Evolutionary conservation across 1,140 invertebrate genomes (phyloP).

Genomic region (Onthophagus taurus): DNA sequence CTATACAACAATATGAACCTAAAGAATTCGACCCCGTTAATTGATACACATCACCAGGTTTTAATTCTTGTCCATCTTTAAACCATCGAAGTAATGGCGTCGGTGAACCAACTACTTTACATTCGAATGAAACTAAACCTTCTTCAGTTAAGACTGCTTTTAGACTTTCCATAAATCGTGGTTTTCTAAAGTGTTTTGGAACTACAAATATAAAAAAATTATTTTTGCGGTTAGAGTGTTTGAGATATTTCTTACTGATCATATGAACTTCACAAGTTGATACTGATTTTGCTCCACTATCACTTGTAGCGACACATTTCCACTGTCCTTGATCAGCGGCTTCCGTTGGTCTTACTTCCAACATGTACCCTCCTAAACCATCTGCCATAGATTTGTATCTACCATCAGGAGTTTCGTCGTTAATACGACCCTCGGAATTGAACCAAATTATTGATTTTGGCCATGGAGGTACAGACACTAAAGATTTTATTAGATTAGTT

Average conservation of each 20-base stretch:
- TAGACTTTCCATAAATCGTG: slow-evolving; percentile 79
- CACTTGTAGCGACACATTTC: slow-evolving; percentile 73
- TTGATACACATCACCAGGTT: slow-evolving; percentile 86
- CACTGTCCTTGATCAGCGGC: slow-evolving; percentile 76
- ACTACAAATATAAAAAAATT: slow-evolving; percentile 44
- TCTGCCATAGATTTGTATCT: slow-evolving; percentile 67
- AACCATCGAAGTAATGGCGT: slow-evolving; percentile 80
- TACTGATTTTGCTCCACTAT: slow-evolving; percentile 61
- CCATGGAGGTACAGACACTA: slow-evolving; percentile 72
- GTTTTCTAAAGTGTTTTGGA: slow-evolving; percentile 81
- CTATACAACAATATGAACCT: slow-evolving; percentile 86
- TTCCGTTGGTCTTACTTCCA: slow-evolving; percentile 64
- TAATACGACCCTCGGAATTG: slow-evolving; percentile 67
- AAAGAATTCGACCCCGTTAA: slow-evolving; percentile 71
- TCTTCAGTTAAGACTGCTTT: slow-evolving; percentile 82
- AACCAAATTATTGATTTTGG: slow-evolving; percentile 71
- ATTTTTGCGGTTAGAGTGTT: background rate
- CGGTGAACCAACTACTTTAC: slow-evolving; percentile 84
- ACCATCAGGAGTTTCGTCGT: slow-evolving; percentile 44
- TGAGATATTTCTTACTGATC: slow-evolving; percentile 44
- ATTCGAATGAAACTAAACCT: slow-evolving; percentile 84
- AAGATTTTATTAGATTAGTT: background rate
- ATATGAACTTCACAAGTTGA: slow-evolving; percentile 60
- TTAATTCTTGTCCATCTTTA: slow-evolving; percentile 83
- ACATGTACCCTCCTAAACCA: slow-evolving; percentile 65